These are phyloP conservation scores for Panthera uncia DNA, from an alignment of 2,113 vertebrate species.

Conservation along the genomic window DNA sequence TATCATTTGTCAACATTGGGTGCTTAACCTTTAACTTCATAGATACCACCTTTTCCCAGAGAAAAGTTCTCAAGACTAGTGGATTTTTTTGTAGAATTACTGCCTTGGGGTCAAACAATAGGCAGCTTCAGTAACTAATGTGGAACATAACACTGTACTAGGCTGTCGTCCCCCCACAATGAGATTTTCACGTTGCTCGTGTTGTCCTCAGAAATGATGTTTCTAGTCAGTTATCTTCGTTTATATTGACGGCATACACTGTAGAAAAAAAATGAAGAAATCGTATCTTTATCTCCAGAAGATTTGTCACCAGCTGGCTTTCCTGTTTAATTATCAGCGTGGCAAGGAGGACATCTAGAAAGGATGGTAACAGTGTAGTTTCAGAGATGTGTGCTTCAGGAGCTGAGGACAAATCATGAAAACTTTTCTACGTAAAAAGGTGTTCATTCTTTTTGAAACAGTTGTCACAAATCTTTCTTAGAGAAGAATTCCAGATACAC, in stretches of 20 bases:
- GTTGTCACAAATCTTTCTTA: background rate
- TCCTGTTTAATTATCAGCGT: background rate
- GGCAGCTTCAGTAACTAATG: background rate
- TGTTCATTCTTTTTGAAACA: background rate
- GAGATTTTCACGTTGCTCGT: background rate
- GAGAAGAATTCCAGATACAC: background rate
- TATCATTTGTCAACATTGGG: background rate
- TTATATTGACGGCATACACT: background rate
- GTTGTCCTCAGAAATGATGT: conserved; percentile 28
- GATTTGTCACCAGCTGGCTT: background rate
- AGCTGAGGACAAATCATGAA: background rate
- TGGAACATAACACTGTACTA: background rate
- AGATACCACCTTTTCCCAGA: background rate
- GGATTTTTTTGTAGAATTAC: background rate
- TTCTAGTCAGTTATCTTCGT: background rate
- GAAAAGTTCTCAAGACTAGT: background rate
- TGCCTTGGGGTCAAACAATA: too few species aligned
- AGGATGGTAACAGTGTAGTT: accelerated
- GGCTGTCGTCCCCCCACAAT: background rate
- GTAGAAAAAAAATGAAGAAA: background rate
- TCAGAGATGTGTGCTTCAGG: background rate
- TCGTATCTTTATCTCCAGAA: background rate
- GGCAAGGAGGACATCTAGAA: background rate
- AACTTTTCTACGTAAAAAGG: background rate
- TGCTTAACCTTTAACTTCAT: background rate